Evolutionary conservation across 2,797 vertebrate genomes (phyloP).

Genomic region (Ctenosaura bakeri): DNA sequence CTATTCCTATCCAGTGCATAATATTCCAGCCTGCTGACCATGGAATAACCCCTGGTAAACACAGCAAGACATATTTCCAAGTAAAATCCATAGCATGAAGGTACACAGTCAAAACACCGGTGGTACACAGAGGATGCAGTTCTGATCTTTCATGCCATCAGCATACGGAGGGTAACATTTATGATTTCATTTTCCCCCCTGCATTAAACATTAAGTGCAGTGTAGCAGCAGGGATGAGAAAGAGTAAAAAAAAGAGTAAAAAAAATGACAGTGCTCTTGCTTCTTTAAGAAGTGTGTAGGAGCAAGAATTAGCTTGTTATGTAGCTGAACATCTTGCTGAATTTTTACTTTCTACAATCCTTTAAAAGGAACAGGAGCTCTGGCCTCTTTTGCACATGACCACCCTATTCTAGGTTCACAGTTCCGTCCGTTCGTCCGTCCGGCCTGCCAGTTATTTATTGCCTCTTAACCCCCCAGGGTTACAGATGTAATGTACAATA

Average conservation of each 20-base stretch:
- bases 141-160: not conserved
- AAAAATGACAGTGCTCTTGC: not conserved
- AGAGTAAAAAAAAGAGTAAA: not conserved
- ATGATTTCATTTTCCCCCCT: not conserved
- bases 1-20: not conserved
- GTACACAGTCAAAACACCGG: not conserved
- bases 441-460: too few species aligned
- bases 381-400: not conserved
- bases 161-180: not conserved
- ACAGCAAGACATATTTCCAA: not conserved
- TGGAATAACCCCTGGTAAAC: not conserved
- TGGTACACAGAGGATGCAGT: not conserved
- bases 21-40: not conserved
- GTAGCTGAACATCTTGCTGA: not conserved
- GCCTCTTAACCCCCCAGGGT: too few species aligned
- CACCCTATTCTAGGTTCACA: not conserved
- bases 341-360: not conserved
- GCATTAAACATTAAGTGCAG: not conserved
- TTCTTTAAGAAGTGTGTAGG: too few species aligned
- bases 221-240: not conserved
- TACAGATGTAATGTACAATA: too few species aligned
- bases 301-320: too few species aligned
- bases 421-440: too few species aligned
- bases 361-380: not conserved
- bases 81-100: not conserved